Base-by-base conservation (phyloP, 2,888 invertebrate species). In the Brachycybe producta region DNA sequence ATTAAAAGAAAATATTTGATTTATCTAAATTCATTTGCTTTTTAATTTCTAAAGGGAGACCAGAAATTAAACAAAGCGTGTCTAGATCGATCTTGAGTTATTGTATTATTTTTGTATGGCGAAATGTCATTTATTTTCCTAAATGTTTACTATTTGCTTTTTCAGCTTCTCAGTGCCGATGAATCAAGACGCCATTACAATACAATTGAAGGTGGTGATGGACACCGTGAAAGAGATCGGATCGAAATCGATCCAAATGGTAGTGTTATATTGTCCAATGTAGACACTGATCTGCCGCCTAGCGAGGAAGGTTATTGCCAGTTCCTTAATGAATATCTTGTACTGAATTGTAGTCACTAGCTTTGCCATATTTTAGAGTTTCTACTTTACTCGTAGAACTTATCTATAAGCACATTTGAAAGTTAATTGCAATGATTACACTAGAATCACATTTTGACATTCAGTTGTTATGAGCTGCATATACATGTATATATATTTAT, bases 241-340 rank as follows among this genome's bases (percentile, higher is more conserved):
- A 45, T 56, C 11, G 56, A 56, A 49, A 55, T 56, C 21, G 56
- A 56, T 52, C 52, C 55, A 21, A 53, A 55, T 42, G 56, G 56
- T 19, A 56, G 56, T 46, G 53, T 54, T 8, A 56, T 55, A 35
- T 54, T 56, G 52, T 51, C 52, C 24, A 54, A 49, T 34, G 46
- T 51, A 21, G 47, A 40, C 24, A 49, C 41, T 13, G 54, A 49
- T 30, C 40, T 41, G 40, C 45, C 41, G 27, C 5, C 41, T n/a
- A 44, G 34, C 30, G 35, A 51, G 17, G 53, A 53, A 34, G 32
- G 52, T 54, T 44, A 48, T 39, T 35, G 11, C 7, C 8, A 38
- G 15, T 38, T 15, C n/a, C 32, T n/a, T 11, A 11, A 11, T n/a
- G 32, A 11, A n/a, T 32, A 32, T 32, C n/a, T n/a, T 32, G 32